Base-by-base conservation (phyloP, 2,888 invertebrate genomes). In the Microchrysa polita region DNA sequence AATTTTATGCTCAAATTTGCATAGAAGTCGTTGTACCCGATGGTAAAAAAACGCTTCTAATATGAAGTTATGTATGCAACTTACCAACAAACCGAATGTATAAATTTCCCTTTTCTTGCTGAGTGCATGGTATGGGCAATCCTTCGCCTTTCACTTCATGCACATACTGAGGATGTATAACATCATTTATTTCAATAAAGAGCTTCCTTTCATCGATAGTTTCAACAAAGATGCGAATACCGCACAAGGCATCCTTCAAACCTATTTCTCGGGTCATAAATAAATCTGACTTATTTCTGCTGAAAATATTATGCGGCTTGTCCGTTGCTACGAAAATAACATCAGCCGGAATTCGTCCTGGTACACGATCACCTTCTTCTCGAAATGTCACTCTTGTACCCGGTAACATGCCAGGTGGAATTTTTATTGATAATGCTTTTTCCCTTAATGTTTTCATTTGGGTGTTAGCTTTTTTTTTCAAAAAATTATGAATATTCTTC, bases 341-440 rank as follows among this genome's bases (percentile, higher is more conserved):
- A 81, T 94, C 93, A 27, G 92, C 93, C 82, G 83, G 80, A 80
- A 86, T 81, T 74, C 89, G 89, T 1, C 90, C 90, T 0, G 92
- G 91, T 34, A 90, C 90, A 79, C 93, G 91, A 82, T 95, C 94
- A 0, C 94, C 94, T 83, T 93, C 93, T 79, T 92, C 91, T 48
- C 90, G 89, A 81, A 94, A 94, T 76, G 87, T 86, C 63, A 92
- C 90, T 80, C 90, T 90, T 0, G 93, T 92, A 12, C 91, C 92
- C 0, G 90, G 86, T 72, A 89, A 89, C 67, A 92, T 88, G 0
- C 95, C 95, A 0, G 92, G 92, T 76, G 89, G 89, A 67, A 95
- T 90, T 0, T 90, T 89, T 73, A 95, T 89, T 9, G 90, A 90
- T 1, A 95, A 84, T 1, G 92, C 90, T 80, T 92, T 93, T 80